Conservation (phyloP, 2,888 invertebrate species). For the Empis livida region DNA sequence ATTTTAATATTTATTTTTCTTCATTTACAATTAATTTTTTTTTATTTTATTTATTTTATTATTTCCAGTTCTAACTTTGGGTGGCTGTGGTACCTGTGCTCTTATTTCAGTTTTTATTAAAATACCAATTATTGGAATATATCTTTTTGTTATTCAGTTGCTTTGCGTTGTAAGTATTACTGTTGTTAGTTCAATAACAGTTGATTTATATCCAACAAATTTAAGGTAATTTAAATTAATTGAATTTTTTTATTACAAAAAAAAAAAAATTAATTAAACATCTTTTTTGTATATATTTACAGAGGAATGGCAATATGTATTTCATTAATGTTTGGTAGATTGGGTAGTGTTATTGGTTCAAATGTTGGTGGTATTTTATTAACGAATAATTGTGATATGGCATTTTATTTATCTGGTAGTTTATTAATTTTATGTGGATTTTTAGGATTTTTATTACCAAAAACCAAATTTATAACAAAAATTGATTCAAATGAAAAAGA, state of each 20-base stretch:
- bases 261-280: background rate
- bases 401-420: slow-evolving; percentile 26
- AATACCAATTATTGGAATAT: slow-evolving; percentile 19
- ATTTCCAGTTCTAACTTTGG: slow-evolving; percentile 16
- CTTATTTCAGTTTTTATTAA: slow-evolving; percentile 17
- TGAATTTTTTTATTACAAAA: background rate
- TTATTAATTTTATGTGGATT: slow-evolving; percentile 20
- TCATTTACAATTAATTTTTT: no score
- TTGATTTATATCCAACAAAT: slow-evolving; percentile 29
- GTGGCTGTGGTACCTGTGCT: slow-evolving; percentile 19
- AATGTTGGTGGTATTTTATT: slow-evolving; percentile 36
- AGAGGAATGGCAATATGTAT: slow-evolving; percentile 42
- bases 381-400: slow-evolving; percentile 34
- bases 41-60: background rate
- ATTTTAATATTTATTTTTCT: no score
- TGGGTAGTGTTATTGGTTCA: slow-evolving; percentile 38
- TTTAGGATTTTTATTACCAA: slow-evolving; percentile 19
- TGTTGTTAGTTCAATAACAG: slow-evolving; percentile 25
- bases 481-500: no score
- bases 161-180: slow-evolving; percentile 20
- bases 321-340: slow-evolving; percentile 40
- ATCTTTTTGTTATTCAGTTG: slow-evolving; percentile 22
- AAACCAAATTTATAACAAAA: background rate
- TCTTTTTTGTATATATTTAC: slow-evolving; percentile 9
- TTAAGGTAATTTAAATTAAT: slow-evolving; percentile 18